Conservation (phyloP, 2,797 vertebrate species). For the Micropoecilia bifurca region DNA sequence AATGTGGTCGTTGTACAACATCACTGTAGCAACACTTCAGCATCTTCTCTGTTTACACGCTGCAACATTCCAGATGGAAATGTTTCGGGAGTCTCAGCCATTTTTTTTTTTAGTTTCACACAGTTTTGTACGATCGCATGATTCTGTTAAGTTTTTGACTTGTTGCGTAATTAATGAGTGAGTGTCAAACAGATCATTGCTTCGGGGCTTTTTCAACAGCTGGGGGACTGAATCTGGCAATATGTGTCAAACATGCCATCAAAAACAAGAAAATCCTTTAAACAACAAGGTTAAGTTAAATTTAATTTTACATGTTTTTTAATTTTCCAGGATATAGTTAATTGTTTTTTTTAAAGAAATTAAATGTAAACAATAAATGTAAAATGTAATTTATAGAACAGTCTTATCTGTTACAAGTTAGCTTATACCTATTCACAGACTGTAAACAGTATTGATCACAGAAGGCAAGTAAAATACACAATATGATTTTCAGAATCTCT, state of each 20-base stretch:
- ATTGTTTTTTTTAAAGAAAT: neutral
- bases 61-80: neutral
- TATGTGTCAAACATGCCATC: neutral
- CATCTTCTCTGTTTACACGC: neutral
- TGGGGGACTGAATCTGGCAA: neutral
- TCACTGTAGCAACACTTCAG: neutral
- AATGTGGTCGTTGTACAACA: conserved; percentile 4
- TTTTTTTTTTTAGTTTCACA: neutral
- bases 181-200: neutral
- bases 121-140: neutral
- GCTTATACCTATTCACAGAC: neutral
- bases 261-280: neutral
- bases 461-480: neutral
- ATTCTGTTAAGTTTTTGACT: neutral
- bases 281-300: neutral
- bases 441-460: neutral
- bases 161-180: neutral
- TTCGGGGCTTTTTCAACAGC: neutral
- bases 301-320: neutral
- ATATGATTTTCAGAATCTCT: neutral
- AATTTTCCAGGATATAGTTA: neutral
- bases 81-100: neutral
- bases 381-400: neutral
- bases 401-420: neutral
- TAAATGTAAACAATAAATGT: neutral